Evolutionary conservation across 2,113 vertebrate species (phyloP).

Genomic region (Hemichromis elongatus): DNA sequence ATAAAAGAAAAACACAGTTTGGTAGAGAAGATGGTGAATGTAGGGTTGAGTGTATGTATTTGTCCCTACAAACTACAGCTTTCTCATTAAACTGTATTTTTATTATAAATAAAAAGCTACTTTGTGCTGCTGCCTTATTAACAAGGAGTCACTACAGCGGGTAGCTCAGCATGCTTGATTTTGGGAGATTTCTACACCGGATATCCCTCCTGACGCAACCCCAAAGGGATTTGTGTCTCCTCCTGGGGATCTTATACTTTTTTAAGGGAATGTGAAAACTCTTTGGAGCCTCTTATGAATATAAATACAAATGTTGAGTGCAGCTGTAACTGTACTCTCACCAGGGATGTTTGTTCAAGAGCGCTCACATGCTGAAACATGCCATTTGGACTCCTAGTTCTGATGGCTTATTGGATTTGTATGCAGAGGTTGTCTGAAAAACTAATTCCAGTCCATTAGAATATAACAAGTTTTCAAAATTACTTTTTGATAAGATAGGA

Average conservation of each 20-base stretch:
- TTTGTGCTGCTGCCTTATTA: neutral
- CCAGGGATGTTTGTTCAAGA: neutral
- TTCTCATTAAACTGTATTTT: neutral
- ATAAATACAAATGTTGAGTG: neutral
- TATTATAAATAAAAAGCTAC: neutral
- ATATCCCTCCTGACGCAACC: neutral
- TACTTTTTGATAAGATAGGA: neutral
- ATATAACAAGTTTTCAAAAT: neutral
- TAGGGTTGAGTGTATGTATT: neutral
- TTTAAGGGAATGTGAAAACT: neutral
- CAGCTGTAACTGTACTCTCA: neutral
- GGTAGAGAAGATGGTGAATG: neutral
- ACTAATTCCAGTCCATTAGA: neutral
- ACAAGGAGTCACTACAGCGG: neutral
- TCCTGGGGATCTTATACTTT: neutral
- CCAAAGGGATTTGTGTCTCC: neutral
- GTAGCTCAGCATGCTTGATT: neutral
- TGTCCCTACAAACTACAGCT: neutral
- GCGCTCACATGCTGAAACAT: neutral
- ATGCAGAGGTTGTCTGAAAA: neutral
- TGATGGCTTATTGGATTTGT: neutral
- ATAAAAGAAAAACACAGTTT: neutral
- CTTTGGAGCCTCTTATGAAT: neutral
- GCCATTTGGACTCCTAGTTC: neutral
- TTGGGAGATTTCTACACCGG: neutral